phyloP scores from a whole-genome alignment of 2,888 invertebrate species.

The Spilarctia lutea region DNA sequence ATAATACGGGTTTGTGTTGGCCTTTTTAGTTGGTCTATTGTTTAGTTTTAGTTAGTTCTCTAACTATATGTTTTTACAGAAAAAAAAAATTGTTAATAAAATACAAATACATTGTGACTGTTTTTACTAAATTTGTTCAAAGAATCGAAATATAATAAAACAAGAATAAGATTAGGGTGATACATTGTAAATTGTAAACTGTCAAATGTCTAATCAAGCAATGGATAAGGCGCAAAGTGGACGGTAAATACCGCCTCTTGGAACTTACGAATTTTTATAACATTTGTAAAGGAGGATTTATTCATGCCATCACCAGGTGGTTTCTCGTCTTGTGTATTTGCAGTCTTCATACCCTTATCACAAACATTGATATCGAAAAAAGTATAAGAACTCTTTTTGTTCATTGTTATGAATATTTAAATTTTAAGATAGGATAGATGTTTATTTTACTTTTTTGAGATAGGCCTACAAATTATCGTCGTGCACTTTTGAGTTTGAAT shows the following conservation, averaged over 20 bases:
- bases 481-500: constrained; percentile 23
- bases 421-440: neutral
- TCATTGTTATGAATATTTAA: constrained; percentile 56
- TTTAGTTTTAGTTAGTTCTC: neutral
- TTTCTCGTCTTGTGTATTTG: constrained; percentile 45
- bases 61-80: neutral
- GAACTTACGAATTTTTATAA: constrained; percentile 79
- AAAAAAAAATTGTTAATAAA: neutral
- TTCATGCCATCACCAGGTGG: constrained; percentile 59
- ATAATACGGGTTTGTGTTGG: neutral
- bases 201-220: neutral
- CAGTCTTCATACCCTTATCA: constrained; percentile 65
- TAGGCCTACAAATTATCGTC: constrained; percentile 33
- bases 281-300: constrained; percentile 65
- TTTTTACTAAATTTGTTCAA: neutral
- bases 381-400: constrained; percentile 73
- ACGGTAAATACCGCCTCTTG: neutral
- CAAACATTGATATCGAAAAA: constrained; percentile 74
- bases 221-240: neutral
- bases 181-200: neutral
- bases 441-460: constrained; percentile 10
- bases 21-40: neutral
- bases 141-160: neutral
- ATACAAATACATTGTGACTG: neutral
- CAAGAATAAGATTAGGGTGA: neutral